A percentile compares a stretch with the other conserved stretches of the same genome.
phyloP scores from a whole-genome alignment of 2,797 vertebrate genomes.

The Calcarius lapponicus region DNA sequence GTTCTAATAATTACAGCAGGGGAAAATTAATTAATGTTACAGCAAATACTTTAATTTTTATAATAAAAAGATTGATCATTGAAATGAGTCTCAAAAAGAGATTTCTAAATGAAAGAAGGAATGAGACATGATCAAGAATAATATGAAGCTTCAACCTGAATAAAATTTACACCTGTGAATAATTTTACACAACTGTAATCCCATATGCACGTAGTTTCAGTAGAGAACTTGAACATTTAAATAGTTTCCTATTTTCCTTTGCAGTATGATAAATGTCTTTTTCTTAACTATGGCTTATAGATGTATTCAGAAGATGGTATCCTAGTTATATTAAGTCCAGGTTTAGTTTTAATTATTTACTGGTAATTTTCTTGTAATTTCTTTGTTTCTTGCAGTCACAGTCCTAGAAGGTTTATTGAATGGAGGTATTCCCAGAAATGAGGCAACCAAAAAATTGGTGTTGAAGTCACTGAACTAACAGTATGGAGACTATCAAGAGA shows the following conservation, averaged over 20 bases:
- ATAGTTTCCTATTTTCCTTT: neutral
- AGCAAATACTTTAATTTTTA: constrained; percentile 63
- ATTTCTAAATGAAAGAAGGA: constrained; percentile 29
- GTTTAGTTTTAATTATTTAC: neutral
- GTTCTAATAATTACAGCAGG: constrained; percentile 60
- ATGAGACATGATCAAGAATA: constrained; percentile 42
- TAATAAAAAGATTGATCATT: constrained; percentile 58
- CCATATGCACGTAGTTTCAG: neutral
- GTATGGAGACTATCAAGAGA: neutral
- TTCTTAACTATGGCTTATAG: neutral
- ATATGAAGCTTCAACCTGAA: neutral
- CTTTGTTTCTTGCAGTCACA: neutral
- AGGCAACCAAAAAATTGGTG: neutral
- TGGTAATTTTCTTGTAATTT: neutral
- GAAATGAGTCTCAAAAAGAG: constrained; percentile 39
- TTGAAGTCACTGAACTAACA: neutral
- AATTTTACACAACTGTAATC: neutral
- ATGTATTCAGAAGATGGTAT: neutral
- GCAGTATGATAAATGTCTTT: neutral
- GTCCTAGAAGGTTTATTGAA: neutral
- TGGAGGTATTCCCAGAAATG: neutral
- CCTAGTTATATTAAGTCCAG: neutral
- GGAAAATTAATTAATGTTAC: constrained; percentile 62
- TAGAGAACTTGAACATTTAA: neutral
- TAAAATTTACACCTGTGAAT: neutral